These are phyloP conservation scores for Vollenhovia emeryi DNA, from an alignment of 1,140 invertebrate species.

Conservation along the genomic window DNA sequence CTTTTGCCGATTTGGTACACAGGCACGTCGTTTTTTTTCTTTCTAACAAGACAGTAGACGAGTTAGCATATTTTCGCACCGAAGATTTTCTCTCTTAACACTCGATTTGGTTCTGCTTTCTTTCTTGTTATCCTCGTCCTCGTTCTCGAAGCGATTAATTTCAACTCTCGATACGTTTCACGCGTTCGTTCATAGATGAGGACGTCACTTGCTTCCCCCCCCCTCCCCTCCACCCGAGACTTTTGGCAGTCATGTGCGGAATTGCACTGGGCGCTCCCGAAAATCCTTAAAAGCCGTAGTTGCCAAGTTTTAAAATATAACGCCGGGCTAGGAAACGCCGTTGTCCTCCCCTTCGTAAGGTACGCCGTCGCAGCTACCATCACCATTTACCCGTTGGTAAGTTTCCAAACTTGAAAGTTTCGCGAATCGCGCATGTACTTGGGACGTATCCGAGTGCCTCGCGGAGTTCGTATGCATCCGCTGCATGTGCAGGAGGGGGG, in stretches of 20 bases:
- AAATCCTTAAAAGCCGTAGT: slow-evolving; percentile 72
- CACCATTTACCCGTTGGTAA: slow-evolving; percentile 72
- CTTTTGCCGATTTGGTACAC: background rate
- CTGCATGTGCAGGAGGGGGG: no score
- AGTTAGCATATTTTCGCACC: background rate
- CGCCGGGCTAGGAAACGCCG: slow-evolving; percentile 19
- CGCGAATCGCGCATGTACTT: slow-evolving; percentile 52
- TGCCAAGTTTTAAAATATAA: slow-evolving; percentile 75
- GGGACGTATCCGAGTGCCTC: slow-evolving; percentile 31
- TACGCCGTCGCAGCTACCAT: slow-evolving; percentile 39
- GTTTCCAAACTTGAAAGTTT: slow-evolving; percentile 74
- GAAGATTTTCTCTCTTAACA: background rate
- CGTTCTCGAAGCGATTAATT: background rate
- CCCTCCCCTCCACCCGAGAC: no score
- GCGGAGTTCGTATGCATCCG: slow-evolving; percentile 33
- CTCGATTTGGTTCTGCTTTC: background rate
- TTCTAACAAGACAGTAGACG: background rate
- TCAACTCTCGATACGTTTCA: background rate
- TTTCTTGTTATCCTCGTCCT: background rate
- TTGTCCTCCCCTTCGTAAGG: slow-evolving; percentile 19
- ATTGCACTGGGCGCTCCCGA: background rate
- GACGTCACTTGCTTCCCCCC: background rate
- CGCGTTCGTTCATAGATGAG: background rate
- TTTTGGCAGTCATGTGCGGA: slow-evolving; percentile 26
- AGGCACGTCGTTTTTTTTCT: background rate